These are phyloP conservation scores for Zaprionus ornatus DNA, from an alignment of 1,140 invertebrate genomes.

Conservation along the genomic window DNA sequence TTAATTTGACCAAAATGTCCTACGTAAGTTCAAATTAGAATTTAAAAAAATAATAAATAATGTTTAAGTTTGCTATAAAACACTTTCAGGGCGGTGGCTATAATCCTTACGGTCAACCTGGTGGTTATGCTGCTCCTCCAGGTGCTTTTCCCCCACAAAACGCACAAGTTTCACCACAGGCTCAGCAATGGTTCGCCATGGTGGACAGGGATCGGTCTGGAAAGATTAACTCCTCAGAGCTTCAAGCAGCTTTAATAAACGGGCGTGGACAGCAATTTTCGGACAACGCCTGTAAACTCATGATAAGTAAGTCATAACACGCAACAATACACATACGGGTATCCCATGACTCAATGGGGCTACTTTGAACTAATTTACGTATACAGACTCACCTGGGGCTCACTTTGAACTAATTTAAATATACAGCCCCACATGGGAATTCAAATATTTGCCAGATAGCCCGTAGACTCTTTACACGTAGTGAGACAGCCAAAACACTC, in stretches of 20 bases:
- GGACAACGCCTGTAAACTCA: conserved; percentile 92
- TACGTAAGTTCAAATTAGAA: conserved; percentile 51
- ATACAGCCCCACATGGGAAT: background rate
- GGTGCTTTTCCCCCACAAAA: conserved; percentile 82
- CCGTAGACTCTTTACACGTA: conserved; percentile 14
- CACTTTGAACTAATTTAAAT: conserved; percentile 6
- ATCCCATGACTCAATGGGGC: conserved; percentile 12
- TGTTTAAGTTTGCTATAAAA: background rate
- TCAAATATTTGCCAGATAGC: conserved; percentile 36
- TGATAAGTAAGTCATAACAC: conserved; percentile 89
- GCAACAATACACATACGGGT: background rate
- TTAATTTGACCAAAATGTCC: conserved; percentile 52
- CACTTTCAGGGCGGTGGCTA: conserved; percentile 62
- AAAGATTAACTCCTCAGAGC: conserved; percentile 90
- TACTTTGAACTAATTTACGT: conserved; percentile 8
- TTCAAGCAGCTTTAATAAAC: conserved; percentile 93
- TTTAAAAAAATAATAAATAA: background rate
- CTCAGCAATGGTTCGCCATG: conserved; percentile 92
- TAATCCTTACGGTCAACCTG: conserved; percentile 68
- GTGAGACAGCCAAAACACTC: conserved; percentile 12
- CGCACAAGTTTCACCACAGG: conserved; percentile 86
- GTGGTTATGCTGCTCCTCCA: conserved; percentile 72
- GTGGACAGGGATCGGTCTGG: conserved; percentile 93
- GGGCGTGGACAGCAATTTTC: conserved; percentile 94
- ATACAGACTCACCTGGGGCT: background rate